Base-by-base conservation (phyloP, 1,140 invertebrate genomes). In the Drosophila repleta region DNA sequence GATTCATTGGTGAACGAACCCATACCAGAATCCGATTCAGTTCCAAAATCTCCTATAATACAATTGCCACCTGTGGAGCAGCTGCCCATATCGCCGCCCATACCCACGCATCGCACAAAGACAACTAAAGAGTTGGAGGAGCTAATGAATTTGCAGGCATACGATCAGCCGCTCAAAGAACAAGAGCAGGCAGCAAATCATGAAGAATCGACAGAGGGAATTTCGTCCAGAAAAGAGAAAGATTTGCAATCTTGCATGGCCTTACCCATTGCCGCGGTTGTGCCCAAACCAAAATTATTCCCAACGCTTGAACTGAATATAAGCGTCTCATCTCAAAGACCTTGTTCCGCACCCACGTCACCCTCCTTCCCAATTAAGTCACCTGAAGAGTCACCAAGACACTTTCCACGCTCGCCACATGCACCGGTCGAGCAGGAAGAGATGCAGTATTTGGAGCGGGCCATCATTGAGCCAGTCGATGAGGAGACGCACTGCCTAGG, bases 331-430 rank as follows among this genome's bases (percentile, higher is more conserved):
- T 45, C 46, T 0, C 57, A 41, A 1, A 53, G 21, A 48, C 15
- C 6, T 10, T 29, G 1, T 4, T 49, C 79, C 15, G 63, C 58
- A 15, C 71, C 81, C 11, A 61, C 20, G 7, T 90, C 90, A 1
- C 90, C 90, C 5, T 46, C 41, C 20, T 91, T 90, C n/a, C 89
- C 89, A 0, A 60, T 90, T 0, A 87, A 72, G 51, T 55, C 57
- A 6, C 53, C 51, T 0, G 60, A 48, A 4, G 82, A 72, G 8
- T 53, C 48, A 11, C 56, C 65, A 1, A 24, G 15, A 0, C 82
- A 82, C 29, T 91, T 91, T 48, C 90, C 90, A 17, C 82, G 58
- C 13, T 90, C 90, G 0, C 89, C 90, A 1, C 74, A 52, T 32
- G 71, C 76, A 39, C 71, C 68, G 0, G 37, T 37, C 5, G 82